Evolutionary conservation across 2,113 vertebrate species (phyloP).

Genomic region (Leptocoma aspasia): DNA sequence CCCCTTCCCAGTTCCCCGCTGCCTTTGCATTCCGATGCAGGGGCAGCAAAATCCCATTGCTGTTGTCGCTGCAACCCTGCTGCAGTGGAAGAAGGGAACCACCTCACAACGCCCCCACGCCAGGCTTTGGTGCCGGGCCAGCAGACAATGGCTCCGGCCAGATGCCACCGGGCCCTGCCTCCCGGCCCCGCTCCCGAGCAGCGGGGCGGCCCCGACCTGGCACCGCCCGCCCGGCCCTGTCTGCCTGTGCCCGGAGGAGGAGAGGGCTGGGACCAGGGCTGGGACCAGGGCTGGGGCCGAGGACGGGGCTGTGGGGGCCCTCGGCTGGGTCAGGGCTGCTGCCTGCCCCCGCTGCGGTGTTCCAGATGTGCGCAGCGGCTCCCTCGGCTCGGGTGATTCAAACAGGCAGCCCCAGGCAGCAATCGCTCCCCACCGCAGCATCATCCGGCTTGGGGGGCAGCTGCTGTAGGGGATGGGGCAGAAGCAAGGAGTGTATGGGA

Average conservation of each 20-base stretch:
- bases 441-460: not conserved
- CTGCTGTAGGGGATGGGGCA: not conserved
- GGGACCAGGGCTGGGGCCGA: not conserved
- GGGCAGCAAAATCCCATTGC: not conserved
- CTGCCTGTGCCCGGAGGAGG: not conserved
- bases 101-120: not conserved
- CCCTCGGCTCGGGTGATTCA: not conserved
- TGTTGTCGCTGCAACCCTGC: not conserved
- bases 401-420: not conserved
- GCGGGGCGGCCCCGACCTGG: not conserved
- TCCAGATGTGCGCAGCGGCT: not conserved
- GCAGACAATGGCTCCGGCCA: slow-evolving; percentile 14
- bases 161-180: not conserved
- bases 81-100: not conserved
- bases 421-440: not conserved
- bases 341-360: not conserved
- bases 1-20: not conserved
- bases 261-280: not conserved
- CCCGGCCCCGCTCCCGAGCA: not conserved
- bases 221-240: not conserved
- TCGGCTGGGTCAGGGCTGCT: not conserved
- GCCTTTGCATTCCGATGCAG: not conserved
- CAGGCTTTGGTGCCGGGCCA: not conserved
- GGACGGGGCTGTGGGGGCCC: too few species aligned
- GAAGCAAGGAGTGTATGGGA: not conserved